Evolutionary conservation across 2,888 invertebrate genomes (phyloP), one percentile per base, ranked within the genome.

Genomic region (Cordilura impudica): DNA sequence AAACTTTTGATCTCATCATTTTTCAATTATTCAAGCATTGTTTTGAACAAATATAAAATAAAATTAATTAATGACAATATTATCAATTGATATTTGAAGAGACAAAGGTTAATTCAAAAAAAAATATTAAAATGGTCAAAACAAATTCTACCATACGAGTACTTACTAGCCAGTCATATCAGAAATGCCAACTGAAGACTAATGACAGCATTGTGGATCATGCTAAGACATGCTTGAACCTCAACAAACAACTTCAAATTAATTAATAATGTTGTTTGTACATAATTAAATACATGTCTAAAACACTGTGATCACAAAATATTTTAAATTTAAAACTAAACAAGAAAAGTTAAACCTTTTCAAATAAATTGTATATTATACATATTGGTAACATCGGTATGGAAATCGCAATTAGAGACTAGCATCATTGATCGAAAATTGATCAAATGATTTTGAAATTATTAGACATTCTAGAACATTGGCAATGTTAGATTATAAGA

Each of bases 221-320:
- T 79, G 79, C 72, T 72, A 75, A 79, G 75, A 79, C 67, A 75
- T 67, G 75, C 58, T 72, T 67, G 79, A 67, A 79, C 75, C 71
- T 67, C 49, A 75, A 71, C 66, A 51, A 53, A 69, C 67, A 81
- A 66, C 63, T 70, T 69, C 47, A 76, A 54, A 65, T 72, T 69
- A 78, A 71, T 75, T 75, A 71, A 75, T 63, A 79, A 75, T 75
- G 74, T 63, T 63, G 49, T 51, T 26, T n/a, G 12, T 29, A 63
- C 49, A 63, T 49, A 47, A 61, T 12, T 51, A 66, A 73, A 58
- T 56, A 29, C 16, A 60, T n/a, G n/a, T n/a, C n/a, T n/a, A n/a
- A 12, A 26, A 39, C 35, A 39, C 35, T n/a, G 4, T 39, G 35
- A n/a, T 12, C 4, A 12, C 3, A 39, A 39, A 39, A n/a, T 35